Evolutionary conservation across 30 jellyfish, hydroid and myxozoan genomes (phyloP).

Genomic region (Catostylus mosaicus): DNA sequence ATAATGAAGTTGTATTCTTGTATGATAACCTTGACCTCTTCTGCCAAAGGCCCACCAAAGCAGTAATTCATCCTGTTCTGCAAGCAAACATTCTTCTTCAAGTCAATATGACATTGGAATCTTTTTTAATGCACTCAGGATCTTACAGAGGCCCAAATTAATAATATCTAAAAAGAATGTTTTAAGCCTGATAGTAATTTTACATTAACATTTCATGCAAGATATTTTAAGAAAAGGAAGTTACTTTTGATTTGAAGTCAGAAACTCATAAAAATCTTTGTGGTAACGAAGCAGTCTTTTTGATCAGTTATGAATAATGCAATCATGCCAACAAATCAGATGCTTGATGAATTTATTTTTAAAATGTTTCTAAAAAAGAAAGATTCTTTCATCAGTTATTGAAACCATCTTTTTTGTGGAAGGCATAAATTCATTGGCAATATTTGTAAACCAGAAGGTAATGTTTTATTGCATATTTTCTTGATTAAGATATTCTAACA

Average conservation of each 20-base stretch:
- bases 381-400: neutral
- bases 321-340: neutral
- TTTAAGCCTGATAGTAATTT: conserved; percentile 3
- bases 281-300: neutral
- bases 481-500: too few relatives aligned
- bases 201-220: neutral
- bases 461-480: too few relatives aligned
- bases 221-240: conserved; percentile 3
- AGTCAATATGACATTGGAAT: neutral
- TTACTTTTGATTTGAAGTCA: neutral
- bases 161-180: neutral
- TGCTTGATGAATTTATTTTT: too few relatives aligned
- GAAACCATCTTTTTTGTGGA: neutral
- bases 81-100: neutral
- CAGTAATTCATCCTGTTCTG: neutral
- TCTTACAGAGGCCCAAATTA: conserved; percentile 3
- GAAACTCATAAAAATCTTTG: neutral
- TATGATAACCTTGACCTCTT: neutral
- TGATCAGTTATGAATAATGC: neutral
- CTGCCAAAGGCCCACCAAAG: neutral
- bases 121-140: too few relatives aligned
- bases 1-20: neutral
- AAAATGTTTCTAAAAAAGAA: neutral
- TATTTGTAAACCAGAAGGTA: too few relatives aligned
- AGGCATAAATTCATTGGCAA: conserved; percentile 3